Evolutionary conservation across 2,888 invertebrate species (phyloP), one percentile per base, ranked within the genome.

Genomic region (Xestia ashworthii): DNA sequence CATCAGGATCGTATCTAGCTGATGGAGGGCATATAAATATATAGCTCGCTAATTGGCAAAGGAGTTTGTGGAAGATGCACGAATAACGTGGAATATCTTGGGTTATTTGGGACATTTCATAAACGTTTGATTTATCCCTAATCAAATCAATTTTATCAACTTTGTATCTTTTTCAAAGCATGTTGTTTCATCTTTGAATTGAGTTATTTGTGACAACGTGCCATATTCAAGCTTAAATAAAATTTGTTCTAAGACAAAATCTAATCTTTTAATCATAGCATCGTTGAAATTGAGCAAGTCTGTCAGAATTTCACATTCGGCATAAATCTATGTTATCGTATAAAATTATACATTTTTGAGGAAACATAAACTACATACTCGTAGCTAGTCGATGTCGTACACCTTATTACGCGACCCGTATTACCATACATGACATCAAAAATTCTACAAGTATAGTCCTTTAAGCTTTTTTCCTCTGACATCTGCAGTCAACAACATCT

Each of bases 1-100:
- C 69, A 77, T 82, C 72, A 67, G 78, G 72, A 83, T 67, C n/a
- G 44, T 70, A 82, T 85, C 82, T 9, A n/a, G 22, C n/a, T 85
- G 72, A 82, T 85, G 68, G 22, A 76, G 58, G n/a, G 60, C 14
- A n/a, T 64, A 64, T 76, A 76, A 82, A 82, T 71, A 60, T 76
- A 48, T 60, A 12, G 50, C 19, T 19, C 22, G 38, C 38, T 79
- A 79, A 83, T 79, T 77, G 78, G 78, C 22, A 46, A n/a, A 5
- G 50, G 65, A 38, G 16, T 50, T 60, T 60, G 58, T 11, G 6
- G 44, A 5, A 46, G 50, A 60, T 60, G 14, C 0, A 19, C 46
- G 4, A 48, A 16, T 25, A 73, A 25, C 38, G 9, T 46, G 46
- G 44, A 65, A 64, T 38, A 16, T 44, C 32, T 48, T 32, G 3